Evolutionary conservation across 2,797 vertebrate genomes (phyloP), one percentile per base, ranked within the genome.

Genomic region (Delichon dasypus): DNA sequence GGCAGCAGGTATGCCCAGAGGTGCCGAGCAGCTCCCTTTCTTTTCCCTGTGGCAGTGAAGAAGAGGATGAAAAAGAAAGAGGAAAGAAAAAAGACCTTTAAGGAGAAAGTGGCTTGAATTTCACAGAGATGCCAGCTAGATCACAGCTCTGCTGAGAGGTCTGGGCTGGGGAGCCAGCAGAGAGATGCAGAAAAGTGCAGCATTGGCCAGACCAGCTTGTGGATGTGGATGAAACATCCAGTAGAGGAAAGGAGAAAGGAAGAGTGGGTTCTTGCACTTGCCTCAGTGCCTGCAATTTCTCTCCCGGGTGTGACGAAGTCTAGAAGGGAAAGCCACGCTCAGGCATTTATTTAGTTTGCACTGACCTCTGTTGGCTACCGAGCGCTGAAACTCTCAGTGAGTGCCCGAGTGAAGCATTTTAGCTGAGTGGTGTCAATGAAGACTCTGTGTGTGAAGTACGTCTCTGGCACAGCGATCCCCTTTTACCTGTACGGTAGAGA

Each of bases 1-100:
- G 21, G 34, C 60, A 57, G 78, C 97, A 97, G 98, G 98, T 98
- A 97, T 0, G 4, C 57, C 58, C 14, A 8, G 8, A 42, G 50
- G 38, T 15, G 57, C 61, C 4, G 7, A 68, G 67, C 53, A 70
- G 47, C 36, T 67, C 27, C 42, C 21, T 66, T 71, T 26, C 48
- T 44, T 50, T 14, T 58, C 27, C 30, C 48, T 45, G 19, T 58
- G 44, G 26, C 29, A n/a, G 38, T 10, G 54, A 74, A 47, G 48
- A 36, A 44, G 70, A 57, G 55, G 13, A 20, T 50, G 53, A 42
- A 60, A 79, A 57, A 73, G 26, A 66, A 61, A 51, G n/a, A 62
- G 36, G 29, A 51, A 38, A 48, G 3, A 4, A 60, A 40, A 48
- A 73, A 26, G 8, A 50, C 3, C 19, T 73, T 70, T 16, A 38